phyloP scores from a whole-genome alignment of 2,113 vertebrate genomes.

The Mixornis gularis region DNA sequence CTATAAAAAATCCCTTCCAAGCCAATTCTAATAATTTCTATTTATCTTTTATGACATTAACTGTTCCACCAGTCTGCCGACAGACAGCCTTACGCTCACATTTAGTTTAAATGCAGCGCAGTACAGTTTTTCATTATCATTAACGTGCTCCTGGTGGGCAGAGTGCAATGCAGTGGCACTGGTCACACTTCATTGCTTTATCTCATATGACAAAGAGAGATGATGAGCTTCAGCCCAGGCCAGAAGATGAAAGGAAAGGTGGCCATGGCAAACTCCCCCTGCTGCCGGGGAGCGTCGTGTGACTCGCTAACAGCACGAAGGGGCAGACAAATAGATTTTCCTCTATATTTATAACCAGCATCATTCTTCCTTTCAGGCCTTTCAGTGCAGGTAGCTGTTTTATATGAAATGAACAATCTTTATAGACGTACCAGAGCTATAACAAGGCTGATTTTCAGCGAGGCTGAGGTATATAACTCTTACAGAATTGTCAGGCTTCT shows the following conservation, averaged over 20 bases:
- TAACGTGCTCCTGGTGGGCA: constrained; percentile 75
- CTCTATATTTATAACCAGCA: constrained; percentile 90
- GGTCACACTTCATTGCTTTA: constrained; percentile 82
- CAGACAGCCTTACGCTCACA: constrained; percentile 70
- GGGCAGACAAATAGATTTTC: constrained; percentile 89
- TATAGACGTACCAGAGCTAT: constrained; percentile 91
- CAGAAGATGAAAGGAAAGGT: constrained; percentile 68
- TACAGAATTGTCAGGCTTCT: constrained; percentile 90
- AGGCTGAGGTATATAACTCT: constrained; percentile 88
- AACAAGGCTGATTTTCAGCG: constrained; percentile 93
- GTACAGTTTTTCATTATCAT: constrained; percentile 74
- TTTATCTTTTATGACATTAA: constrained; percentile 77
- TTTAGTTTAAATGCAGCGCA: constrained; percentile 48
- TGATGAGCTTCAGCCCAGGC: constrained; percentile 68
- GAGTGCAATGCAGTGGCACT: constrained; percentile 71
- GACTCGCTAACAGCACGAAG: constrained; percentile 72
- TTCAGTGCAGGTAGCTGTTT: constrained; percentile 91
- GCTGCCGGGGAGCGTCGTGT: constrained; percentile 69
- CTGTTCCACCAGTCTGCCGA: constrained; percentile 64
- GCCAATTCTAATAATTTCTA: constrained; percentile 75
- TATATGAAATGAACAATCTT: constrained; percentile 97
- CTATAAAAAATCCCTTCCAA: constrained; percentile 70
- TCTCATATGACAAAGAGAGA: constrained; percentile 82
- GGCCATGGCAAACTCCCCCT: constrained; percentile 67
- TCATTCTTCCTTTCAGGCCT: constrained; percentile 87